Conservation (phyloP, 2,888 invertebrate genomes). For the Drosophila siamana region DNA sequence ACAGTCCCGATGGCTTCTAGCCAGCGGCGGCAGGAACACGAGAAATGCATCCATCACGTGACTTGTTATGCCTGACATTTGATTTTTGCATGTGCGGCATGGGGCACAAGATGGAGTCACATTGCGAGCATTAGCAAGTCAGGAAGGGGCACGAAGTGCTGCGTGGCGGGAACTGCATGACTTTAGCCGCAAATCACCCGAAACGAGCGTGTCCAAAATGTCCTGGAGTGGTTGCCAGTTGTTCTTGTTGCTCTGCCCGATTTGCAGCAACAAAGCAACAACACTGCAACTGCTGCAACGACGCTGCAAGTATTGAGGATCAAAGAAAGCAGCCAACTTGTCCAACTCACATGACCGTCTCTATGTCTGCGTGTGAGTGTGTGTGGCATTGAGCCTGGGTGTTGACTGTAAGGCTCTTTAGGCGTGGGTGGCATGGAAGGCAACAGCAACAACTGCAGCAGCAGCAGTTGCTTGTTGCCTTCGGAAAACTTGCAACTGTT, state of each 20-base stretch:
- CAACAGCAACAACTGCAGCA: neutral
- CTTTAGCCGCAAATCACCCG: conserved; percentile 46
- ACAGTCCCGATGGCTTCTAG: conserved; percentile 12
- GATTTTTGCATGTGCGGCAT: conserved; percentile 54
- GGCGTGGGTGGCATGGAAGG: conserved; percentile 9
- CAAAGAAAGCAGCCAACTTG: conserved; percentile 20
- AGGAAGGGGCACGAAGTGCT: neutral
- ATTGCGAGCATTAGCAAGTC: neutral
- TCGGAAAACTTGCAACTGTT: conserved; percentile 27
- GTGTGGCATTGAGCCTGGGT: conserved; percentile 35
- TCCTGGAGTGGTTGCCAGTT: conserved; percentile 15
- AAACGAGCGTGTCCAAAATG: conserved; percentile 54
- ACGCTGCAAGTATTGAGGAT: conserved; percentile 11
- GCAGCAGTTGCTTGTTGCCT: conserved; percentile 13
- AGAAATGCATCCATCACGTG: conserved; percentile 62
- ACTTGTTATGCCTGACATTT: conserved; percentile 59
- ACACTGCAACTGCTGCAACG: neutral
- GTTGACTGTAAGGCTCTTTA: conserved; percentile 6
- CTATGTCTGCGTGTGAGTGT: conserved; percentile 4
- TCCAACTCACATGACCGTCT: conserved; percentile 16
- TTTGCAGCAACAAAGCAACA: conserved; percentile 41
- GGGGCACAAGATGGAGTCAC: conserved; percentile 21
- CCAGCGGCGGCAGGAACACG: conserved; percentile 32
- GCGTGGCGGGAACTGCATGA: conserved; percentile 9
- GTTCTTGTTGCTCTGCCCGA: conserved; percentile 37